A percentile compares a stretch with the other conserved stretches of the same genome.
phyloP scores from a whole-genome alignment of 2,888 invertebrate species.

The Cephus sareptanus region DNA sequence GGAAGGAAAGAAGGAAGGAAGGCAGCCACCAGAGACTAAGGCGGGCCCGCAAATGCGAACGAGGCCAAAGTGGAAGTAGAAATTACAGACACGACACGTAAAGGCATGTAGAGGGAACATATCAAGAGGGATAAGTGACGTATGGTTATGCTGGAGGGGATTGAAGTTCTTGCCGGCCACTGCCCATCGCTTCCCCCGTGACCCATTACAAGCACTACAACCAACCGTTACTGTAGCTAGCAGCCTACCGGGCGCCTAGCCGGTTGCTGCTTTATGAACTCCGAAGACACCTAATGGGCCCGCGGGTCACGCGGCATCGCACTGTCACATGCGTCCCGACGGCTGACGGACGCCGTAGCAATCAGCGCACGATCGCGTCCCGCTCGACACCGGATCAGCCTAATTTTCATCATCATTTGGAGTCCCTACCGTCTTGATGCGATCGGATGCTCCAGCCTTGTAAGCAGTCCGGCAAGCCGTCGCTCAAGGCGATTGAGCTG shows the following conservation, averaged over 20 bases:
- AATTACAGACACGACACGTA: constrained; percentile 6
- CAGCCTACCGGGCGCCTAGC: background rate
- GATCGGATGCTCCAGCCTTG: constrained; percentile 44
- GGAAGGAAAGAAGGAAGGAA: background rate
- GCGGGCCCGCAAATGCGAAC: constrained; percentile 10
- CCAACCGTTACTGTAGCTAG: background rate
- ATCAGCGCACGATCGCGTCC: background rate
- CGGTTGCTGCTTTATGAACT: constrained; percentile 47
- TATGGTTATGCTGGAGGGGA: background rate
- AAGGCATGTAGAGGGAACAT: constrained; percentile 21
- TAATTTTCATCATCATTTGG: constrained; percentile 56
- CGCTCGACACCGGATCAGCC: constrained; percentile 53
- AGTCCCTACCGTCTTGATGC: constrained; percentile 40
- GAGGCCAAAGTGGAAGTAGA: constrained; percentile 8
- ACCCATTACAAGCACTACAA: background rate
- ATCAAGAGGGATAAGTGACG: constrained; percentile 1
- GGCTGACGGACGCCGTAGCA: background rate
- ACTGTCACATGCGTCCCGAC: background rate
- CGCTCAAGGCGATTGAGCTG: too few relatives aligned
- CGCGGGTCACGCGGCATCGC: constrained; percentile 22
- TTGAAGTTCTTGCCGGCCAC: constrained; percentile 18
- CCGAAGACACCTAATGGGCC: constrained; percentile 45
- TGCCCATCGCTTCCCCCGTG: constrained; percentile 6
- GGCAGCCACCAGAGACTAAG: too few relatives aligned
- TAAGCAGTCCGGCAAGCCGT: too few relatives aligned